Evolutionary conservation across 2,888 invertebrate species (phyloP).

Genomic region (Agrypnus murinus): DNA sequence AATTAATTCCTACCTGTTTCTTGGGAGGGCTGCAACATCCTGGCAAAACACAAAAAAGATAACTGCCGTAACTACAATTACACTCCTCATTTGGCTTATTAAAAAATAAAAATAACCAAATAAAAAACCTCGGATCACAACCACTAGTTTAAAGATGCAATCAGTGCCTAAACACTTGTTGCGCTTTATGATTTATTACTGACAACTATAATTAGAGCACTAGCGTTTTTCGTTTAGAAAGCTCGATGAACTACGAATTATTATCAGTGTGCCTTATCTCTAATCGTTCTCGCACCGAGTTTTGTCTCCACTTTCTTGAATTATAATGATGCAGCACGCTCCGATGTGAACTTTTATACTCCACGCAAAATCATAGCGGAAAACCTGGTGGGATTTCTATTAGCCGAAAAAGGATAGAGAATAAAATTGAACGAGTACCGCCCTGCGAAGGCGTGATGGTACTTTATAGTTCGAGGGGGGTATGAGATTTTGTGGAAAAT

Average conservation of each 20-base stretch:
- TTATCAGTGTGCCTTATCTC: conserved; percentile 12
- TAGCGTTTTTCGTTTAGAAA: conserved; percentile 7
- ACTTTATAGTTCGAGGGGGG: background rate
- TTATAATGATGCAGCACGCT: conserved; percentile 35
- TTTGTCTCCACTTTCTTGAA: conserved; percentile 37
- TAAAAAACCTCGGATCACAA: background rate
- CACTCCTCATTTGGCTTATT: conserved; percentile 25
- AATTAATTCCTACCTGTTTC: conserved; percentile 29
- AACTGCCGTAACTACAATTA: conserved; percentile 23
- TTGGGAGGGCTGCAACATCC: conserved; percentile 31
- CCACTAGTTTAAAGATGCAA: conserved; percentile 4
- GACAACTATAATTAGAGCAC: conserved; percentile 7
- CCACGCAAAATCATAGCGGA: conserved; percentile 12
- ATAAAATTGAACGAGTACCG: background rate
- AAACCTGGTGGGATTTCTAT: background rate
- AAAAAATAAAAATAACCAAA: conserved; percentile 5
- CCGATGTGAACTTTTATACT: conserved; percentile 38
- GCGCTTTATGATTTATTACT: conserved; percentile 10
- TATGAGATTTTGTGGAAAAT: conserved; percentile 18
- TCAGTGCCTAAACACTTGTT: conserved; percentile 20
- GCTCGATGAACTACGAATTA: conserved; percentile 18
- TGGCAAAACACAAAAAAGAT: conserved; percentile 36
- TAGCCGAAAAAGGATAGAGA: conserved; percentile 16
- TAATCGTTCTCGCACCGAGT: conserved; percentile 35
- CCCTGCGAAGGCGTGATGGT: conserved; percentile 1